Conservation (phyloP, 2,113 vertebrate genomes). For the Australoheros scitulus region DNA sequence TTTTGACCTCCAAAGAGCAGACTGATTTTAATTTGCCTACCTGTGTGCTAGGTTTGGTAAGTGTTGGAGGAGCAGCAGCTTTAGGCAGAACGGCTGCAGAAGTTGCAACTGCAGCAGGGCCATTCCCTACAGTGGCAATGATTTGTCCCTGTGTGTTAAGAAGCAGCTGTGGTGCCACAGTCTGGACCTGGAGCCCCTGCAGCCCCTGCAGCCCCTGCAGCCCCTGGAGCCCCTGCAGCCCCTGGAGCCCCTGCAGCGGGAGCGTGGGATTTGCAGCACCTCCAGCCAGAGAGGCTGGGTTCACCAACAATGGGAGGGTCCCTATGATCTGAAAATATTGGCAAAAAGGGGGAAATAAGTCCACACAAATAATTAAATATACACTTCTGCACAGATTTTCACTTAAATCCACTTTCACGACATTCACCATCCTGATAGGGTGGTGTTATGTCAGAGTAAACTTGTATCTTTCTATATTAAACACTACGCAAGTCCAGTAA, state of each 20-base stretch:
- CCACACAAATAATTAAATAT: background rate
- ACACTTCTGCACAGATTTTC: background rate
- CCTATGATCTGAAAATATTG: conserved; percentile 86
- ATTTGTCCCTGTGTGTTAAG: conserved; percentile 94
- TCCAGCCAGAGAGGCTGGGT: conserved; percentile 80
- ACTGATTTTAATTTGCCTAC: conserved; percentile 43
- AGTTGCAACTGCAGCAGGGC: conserved; percentile 77
- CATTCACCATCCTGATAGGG: background rate
- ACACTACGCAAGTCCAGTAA: background rate
- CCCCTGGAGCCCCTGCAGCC: conserved; percentile 85
- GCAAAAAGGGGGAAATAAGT: background rate
- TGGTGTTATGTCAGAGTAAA: background rate
- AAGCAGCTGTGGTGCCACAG: conserved; percentile 90
- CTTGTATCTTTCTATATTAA: background rate
- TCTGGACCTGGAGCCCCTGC: conserved; percentile 86
- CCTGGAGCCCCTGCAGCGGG: conserved; percentile 86
- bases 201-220: conserved; percentile 87
- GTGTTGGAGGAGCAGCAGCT: conserved; percentile 75
- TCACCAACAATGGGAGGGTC: conserved; percentile 89
- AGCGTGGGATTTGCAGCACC: conserved; percentile 76
- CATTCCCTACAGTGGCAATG: conserved; percentile 88
- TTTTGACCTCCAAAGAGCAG: too few species aligned
- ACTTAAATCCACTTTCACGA: background rate
- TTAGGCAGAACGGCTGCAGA: conserved; percentile 84
- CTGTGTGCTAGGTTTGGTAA: conserved; percentile 78